Conservation (phyloP, 2,113 vertebrate genomes). For the Naja naja region DNA sequence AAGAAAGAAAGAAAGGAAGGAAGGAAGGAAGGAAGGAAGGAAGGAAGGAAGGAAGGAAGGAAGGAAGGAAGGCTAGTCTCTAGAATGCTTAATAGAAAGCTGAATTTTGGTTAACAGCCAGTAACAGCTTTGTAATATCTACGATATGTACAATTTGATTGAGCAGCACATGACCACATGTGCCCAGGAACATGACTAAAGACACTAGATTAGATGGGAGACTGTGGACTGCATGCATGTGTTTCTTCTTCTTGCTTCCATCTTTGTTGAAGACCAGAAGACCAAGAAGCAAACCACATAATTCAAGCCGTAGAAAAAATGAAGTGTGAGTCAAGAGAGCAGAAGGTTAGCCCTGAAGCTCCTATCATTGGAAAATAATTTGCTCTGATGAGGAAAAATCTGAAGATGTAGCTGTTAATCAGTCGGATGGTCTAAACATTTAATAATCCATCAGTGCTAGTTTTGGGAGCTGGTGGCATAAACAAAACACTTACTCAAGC, state of each 20-base stretch:
- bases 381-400: not conserved
- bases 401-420: not conserved
- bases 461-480: not conserved
- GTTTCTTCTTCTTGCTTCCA: not conserved
- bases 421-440: not conserved
- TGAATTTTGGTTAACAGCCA: not conserved
- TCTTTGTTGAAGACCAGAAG: not conserved
- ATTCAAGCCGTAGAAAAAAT: not conserved
- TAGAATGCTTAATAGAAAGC: not conserved
- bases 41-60: too few species aligned
- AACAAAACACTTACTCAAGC: not conserved
- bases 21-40: too few species aligned
- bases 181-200: not conserved
- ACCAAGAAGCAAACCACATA: not conserved
- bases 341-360: not conserved
- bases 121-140: not conserved
- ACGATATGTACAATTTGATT: not conserved
- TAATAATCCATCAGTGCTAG: not conserved
- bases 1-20: too few species aligned
- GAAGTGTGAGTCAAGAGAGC: not conserved
- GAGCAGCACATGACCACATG: not conserved
- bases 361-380: not conserved
- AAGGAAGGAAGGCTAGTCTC: fast-evolving
- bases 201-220: not conserved
- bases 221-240: not conserved